A percentile compares a stretch with the other conserved stretches of the same genome.
phyloP scores from a whole-genome alignment of 2,113 vertebrate species.

The Eudorcas thomsonii region DNA sequence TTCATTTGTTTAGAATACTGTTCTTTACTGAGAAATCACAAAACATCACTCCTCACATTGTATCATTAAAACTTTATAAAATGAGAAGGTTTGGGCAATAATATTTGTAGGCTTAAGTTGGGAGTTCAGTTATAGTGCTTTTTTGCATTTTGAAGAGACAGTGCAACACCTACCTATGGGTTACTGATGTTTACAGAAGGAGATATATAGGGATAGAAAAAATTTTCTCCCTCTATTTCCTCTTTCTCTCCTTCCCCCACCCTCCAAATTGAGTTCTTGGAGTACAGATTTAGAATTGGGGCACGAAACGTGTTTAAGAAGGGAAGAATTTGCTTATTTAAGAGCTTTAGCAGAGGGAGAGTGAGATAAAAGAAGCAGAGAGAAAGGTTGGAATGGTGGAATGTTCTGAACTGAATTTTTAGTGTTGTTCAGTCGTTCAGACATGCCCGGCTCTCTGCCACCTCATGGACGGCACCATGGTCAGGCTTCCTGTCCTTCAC shows the following conservation, averaged over 20 bases:
- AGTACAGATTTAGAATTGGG: not conserved
- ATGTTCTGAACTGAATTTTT: not conserved
- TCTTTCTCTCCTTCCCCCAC: not conserved
- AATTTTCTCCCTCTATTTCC: not conserved
- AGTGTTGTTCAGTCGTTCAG: not conserved
- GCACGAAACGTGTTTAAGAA: accelerated
- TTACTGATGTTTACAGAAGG: not conserved
- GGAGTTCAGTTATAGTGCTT: not conserved
- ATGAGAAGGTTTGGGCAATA: not conserved
- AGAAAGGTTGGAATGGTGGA: not conserved
- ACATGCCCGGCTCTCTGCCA: not conserved
- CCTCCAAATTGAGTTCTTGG: not conserved
- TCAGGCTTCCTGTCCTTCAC: not conserved
- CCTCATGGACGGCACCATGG: not conserved
- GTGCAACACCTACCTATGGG: not conserved
- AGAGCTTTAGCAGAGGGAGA: not conserved
- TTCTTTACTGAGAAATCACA: not conserved
- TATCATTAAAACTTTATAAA: not conserved
- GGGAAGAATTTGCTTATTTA: not conserved
- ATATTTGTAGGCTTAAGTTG: not conserved
- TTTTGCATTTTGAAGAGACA: not conserved
- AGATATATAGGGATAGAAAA: not conserved
- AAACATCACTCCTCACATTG: not conserved
- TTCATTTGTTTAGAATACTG: not conserved
- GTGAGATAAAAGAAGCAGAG: not conserved